These are phyloP conservation scores for Raja brachyura DNA, from an alignment of 2,113 vertebrate species.

Conservation along the genomic window DNA sequence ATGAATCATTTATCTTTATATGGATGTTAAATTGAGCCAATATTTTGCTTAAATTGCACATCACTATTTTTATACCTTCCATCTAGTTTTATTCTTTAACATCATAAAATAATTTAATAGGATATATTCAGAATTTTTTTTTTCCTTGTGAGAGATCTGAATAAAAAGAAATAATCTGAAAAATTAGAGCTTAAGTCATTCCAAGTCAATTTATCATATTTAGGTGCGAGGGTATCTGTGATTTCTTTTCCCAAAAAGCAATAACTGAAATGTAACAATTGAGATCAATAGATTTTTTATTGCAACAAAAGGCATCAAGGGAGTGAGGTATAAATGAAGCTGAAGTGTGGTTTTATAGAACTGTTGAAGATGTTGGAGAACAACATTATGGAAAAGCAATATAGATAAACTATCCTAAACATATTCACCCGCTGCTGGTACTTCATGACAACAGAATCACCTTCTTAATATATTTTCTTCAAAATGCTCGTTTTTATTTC, in stretches of 20 bases:
- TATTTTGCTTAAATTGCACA: background rate
- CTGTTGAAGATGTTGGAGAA: background rate
- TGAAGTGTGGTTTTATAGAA: background rate
- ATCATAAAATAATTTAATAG: background rate
- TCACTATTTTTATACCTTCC: background rate
- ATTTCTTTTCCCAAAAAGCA: background rate
- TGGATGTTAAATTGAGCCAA: background rate
- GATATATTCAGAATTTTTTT: background rate
- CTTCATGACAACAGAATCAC: background rate
- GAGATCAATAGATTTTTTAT: background rate
- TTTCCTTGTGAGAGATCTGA: background rate
- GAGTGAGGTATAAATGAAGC: background rate
- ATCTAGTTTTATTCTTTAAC: background rate
- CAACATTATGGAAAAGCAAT: background rate
- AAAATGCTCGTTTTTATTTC: background rate
- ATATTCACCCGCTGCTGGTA: background rate
- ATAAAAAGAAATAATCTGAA: background rate
- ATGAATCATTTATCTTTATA: background rate
- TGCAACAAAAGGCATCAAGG: background rate
- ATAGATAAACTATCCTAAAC: background rate
- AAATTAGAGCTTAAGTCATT: background rate
- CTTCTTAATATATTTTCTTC: background rate
- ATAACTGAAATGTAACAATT: background rate
- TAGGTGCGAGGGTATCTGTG: background rate
- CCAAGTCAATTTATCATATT: background rate